Conservation (phyloP, 2,888 invertebrate species). For the Eretmocerus hayati region DNA sequence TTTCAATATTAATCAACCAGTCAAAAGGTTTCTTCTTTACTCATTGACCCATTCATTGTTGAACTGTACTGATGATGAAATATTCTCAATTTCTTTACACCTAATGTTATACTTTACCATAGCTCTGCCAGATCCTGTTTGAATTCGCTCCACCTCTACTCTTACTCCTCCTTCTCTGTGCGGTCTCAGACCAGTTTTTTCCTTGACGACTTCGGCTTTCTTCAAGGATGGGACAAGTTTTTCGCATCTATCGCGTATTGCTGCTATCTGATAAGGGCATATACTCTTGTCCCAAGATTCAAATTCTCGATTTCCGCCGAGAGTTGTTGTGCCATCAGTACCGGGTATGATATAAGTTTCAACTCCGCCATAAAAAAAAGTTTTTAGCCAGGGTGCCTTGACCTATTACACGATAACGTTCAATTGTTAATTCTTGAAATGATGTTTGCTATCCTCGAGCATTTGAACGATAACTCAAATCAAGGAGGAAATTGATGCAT, state of each 20-base stretch:
- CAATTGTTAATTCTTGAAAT: too few species aligned
- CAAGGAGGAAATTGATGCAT: too few species aligned
- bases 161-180: slow-evolving; percentile 65
- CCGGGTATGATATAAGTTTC: slow-evolving; percentile 83
- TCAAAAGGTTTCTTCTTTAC: too few species aligned
- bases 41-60: too few species aligned
- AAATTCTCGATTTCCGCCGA: slow-evolving; percentile 81
- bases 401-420: too few species aligned
- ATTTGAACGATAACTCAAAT: too few species aligned
- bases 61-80: too few species aligned
- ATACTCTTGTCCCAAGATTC: slow-evolving; percentile 65
- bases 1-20: too few species aligned
- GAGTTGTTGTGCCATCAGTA: slow-evolving; percentile 62
- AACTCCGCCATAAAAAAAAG: slow-evolving; percentile 77
- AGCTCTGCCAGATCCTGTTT: slow-evolving; percentile 23
- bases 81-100: too few species aligned
- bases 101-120: too few species aligned
- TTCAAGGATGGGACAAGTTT: slow-evolving; percentile 64
- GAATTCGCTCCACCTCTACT: slow-evolving; percentile 59
- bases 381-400: slow-evolving; percentile 83
- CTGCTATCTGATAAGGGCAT: slow-evolving; percentile 65
- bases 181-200: slow-evolving; percentile 68
- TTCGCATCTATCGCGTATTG: slow-evolving; percentile 73
- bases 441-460: too few species aligned
- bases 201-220: slow-evolving; percentile 37